Evolutionary conservation across 2,797 vertebrate genomes (phyloP), one percentile per base, ranked within the genome.

Genomic region (Sebastolobus altivelis): DNA sequence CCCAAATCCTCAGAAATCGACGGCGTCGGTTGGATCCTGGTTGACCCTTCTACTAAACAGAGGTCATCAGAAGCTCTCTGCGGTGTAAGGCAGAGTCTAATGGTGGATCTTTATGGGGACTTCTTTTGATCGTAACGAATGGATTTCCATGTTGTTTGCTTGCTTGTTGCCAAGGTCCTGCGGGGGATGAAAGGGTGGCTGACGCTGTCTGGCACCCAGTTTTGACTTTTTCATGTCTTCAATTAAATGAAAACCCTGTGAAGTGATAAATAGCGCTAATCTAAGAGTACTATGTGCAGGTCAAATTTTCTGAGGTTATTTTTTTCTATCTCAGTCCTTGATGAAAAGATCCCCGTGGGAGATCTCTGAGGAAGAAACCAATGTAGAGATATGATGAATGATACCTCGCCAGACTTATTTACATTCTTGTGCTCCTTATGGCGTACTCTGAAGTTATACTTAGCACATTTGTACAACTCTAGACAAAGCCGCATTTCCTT

Each of bases 401-500:
- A 62, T 81, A 62, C 77, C 74, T 70, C 37, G 11, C 38, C 43
- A 82, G 79, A 62, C 46, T 78, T 85, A 79, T 88, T 89, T 71
- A 80, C 80, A 89, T 75, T 81, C 27, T 72, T 27, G 11, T 59
- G 72, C 62, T 89, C 43, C 72, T 82, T 79, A 77, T 77, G 72
- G 68, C 77, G 2, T 75, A 54, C 43, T 84, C 77, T 67, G 65
- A 86, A 88, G 81, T 69, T 87, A 75, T 77, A 68, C 62, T 82
- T 61, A 65, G 66, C 77, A 72, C 72, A 80, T 83, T 77, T 82
- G 29, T 79, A 87, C 82, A 82, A 80, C 71, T 90, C 62, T 49
- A 91, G 66, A 91, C 76, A 92, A 91, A 89, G 79, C 63, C 4
- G 3, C 66, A 78, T 89, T 88, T 87, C 54, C 81, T 86, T 88